Evolutionary conservation across 2,113 vertebrate species (phyloP), one percentile per base, ranked within the genome.

Genomic region (Mola mola): DNA sequence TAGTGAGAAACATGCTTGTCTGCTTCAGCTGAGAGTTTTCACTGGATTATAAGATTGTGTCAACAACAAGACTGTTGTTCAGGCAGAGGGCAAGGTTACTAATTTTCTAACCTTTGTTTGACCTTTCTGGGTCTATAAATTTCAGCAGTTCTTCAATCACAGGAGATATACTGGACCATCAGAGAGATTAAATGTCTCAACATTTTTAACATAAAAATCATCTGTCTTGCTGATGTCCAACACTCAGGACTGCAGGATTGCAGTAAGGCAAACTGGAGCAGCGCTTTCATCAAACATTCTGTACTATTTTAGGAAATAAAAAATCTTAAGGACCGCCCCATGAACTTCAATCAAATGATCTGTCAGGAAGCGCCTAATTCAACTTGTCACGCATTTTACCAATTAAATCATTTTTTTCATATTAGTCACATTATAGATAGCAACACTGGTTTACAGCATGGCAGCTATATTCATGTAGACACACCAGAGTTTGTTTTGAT

Each of bases 221-320:
- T 20, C 15, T 29, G 28, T 47, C 40, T n/a, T n/a, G 12, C 31
- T 68, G 44, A 58, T 50, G 72, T 66, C 70, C 48, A 42, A 50
- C 46, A 44, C 10, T 26, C 21, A 22, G 55, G 34, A 22, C 47
- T 53, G 29, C 21, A 28, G 43, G 38, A 57, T 40, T 0, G 19
- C 26, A 36, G 11, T 34, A 26, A 53, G 22, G 78, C 43, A 53
- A 68, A 61, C 51, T 43, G 48, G 37, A 46, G 31, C 10, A 0
- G 11, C 13, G 34, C 2, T 70, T 63, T 69, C 12, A 49, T 49
- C 11, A 16, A 40, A 15, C 36, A 16, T 38, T 29, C 25, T 13
- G n/a, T n/a, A n/a, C n/a, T n/a, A n/a, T n/a, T n/a, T n/a, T n/a
- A n/a, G n/a, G n/a, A n/a, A n/a, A n/a, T n/a, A n/a, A n/a, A n/a